Conservation (phyloP, 2,888 invertebrate genomes). For the Cataglyphis altisquamis region DNA sequence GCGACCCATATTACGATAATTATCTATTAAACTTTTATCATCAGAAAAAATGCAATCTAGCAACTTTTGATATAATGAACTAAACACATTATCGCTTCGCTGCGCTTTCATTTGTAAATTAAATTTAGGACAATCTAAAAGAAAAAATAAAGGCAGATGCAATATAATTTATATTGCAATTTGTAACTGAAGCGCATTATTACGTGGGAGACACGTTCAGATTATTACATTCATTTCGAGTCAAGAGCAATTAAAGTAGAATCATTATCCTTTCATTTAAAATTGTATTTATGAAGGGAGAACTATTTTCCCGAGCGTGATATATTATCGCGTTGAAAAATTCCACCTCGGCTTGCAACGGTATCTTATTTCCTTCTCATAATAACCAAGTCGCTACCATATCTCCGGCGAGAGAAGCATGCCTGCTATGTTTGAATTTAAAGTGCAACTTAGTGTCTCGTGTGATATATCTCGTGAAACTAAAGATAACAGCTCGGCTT, state of each 20-base stretch:
- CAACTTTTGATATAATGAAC: conserved; percentile 8
- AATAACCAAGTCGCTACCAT: conserved; percentile 45
- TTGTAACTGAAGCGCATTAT: background rate
- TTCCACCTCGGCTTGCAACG: conserved; percentile 7
- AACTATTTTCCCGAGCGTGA: conserved; percentile 33
- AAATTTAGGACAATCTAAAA: background rate
- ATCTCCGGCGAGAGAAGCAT: conserved; percentile 32
- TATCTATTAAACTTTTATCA: conserved; percentile 15
- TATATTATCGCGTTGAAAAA: conserved; percentile 48
- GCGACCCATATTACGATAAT: conserved; percentile 1
- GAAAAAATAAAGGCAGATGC: background rate
- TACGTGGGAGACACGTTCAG: background rate
- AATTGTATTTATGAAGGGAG: conserved; percentile 24
- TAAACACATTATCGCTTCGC: background rate
- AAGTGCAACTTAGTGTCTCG: conserved; percentile 54
- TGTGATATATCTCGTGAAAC: conserved; percentile 45
- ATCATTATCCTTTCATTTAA: conserved; percentile 26
- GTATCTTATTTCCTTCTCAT: conserved; percentile 51
- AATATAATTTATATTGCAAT: background rate
- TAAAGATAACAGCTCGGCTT: conserved; percentile 50
- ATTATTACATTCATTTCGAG: conserved; percentile 15
- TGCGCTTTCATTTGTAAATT: background rate
- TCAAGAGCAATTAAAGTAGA: conserved; percentile 21
- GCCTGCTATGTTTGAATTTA: conserved; percentile 51
- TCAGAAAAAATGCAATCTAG: background rate